Evolutionary conservation across 2,797 vertebrate species (phyloP), one percentile per base, ranked within the genome.

Genomic region (Dryobates pubescens): DNA sequence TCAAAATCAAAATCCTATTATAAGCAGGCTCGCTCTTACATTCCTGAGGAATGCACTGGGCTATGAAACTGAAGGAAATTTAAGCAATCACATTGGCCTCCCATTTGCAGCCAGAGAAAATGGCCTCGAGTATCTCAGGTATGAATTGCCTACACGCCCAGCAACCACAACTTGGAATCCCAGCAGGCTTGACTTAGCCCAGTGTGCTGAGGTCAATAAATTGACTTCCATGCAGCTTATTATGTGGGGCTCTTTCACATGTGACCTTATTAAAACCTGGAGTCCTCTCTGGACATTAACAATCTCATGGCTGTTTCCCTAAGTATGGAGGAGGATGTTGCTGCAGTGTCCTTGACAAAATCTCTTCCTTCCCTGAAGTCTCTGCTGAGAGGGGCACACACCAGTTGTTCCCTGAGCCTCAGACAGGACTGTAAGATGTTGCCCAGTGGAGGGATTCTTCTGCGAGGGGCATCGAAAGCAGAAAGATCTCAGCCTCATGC

Each of bases 201-300:
- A 67, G 34, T 57, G 27, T 77, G 77, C 65, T 57, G 80, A 80
- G 87, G 89, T 93, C 62, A 6, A 89, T 95, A 94, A 91, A 95
- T 95, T 96, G 91, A 94, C 88, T 95, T 95, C 65, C 77, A 54
- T 92, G 89, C 89, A 92, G 94, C 88, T 96, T 95, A 91, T 92
- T 92, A 88, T 74, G 58, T 86, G 81, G 88, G 87, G 82, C 56
- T 94, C 68, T 93, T 94, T 96, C 91, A 92, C 41, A 88, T 93
- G 62, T 84, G 91, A 96, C 92, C 89, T 95, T 94, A 92, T 80
- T 82, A 91, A 95, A 96, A 94, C n/a, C 56, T 75, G 36, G 65
- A 93, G 51, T 84, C 78, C 43, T 89, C 67, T 88, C 62, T 80
- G 87, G 74, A 86, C 10, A 1, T 56, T 68, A 63, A 27, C 43